These are phyloP conservation scores for Gryllus bimaculatus DNA, from an alignment of 1,140 invertebrate species.

Conservation along the genomic window DNA sequence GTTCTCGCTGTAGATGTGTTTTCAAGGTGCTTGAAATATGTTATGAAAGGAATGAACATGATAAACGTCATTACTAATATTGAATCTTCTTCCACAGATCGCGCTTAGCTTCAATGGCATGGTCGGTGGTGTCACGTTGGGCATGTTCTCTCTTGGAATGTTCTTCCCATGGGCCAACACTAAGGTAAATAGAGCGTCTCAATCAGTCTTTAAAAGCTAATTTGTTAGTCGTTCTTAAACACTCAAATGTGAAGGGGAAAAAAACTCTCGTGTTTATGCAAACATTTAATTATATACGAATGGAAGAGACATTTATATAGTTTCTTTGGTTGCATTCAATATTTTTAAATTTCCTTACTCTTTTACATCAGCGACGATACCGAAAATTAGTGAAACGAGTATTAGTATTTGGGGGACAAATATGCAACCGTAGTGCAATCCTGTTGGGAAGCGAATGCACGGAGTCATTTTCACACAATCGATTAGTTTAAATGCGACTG, in stretches of 20 bases:
- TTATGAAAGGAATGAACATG: background rate
- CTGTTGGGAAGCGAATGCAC: background rate
- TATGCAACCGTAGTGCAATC: background rate
- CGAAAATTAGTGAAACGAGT: background rate
- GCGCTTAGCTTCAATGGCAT: slow-evolving; percentile 81
- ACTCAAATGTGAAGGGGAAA: too few relatives aligned
- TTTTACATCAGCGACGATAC: too few relatives aligned
- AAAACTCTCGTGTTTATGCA: too few relatives aligned
- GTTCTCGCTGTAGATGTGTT: background rate
- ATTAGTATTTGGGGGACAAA: background rate
- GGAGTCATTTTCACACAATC: background rate
- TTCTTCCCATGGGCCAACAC: slow-evolving; percentile 63
- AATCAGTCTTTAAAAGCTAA: too few relatives aligned
- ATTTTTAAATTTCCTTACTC: too few relatives aligned
- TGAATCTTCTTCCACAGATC: slow-evolving; percentile 38
- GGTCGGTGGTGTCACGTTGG: slow-evolving; percentile 73
- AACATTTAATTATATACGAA: too few relatives aligned
- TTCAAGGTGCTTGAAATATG: background rate
- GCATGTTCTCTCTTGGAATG: slow-evolving; percentile 67
- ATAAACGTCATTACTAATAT: background rate
- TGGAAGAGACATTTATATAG: too few relatives aligned
- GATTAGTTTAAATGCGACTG: background rate
- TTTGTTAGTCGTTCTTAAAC: too few relatives aligned
- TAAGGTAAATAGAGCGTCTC: slow-evolving; percentile 38
- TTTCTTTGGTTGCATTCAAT: too few relatives aligned